phyloP scores from a whole-genome alignment of 2,797 vertebrate species.

The Novumbra hubbsi region DNA sequence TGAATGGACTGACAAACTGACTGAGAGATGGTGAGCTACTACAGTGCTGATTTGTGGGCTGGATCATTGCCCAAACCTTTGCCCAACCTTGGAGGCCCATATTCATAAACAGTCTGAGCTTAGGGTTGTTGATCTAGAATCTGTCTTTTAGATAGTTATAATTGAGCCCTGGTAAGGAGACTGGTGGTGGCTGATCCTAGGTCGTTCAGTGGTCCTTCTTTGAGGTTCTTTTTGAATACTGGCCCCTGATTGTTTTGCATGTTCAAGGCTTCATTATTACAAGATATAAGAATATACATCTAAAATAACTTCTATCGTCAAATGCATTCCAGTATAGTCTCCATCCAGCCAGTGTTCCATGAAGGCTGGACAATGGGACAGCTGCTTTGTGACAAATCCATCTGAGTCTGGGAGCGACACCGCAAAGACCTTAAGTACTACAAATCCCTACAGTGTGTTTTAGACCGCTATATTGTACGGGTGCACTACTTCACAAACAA shows the following conservation, averaged over 20 bases:
- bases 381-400: background rate
- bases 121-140: background rate
- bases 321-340: background rate
- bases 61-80: slow-evolving; percentile 2
- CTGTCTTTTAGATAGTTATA: background rate
- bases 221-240: background rate
- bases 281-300: background rate
- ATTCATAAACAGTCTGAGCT: background rate
- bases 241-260: background rate
- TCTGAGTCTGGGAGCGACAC: background rate
- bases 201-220: background rate
- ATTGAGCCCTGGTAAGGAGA: background rate
- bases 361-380: background rate
- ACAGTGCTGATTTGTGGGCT: background rate
- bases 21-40: slow-evolving; percentile 4
- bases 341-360: background rate
- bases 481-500: background rate
- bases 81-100: background rate
- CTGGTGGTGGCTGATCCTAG: background rate
- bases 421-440: background rate
- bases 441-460: background rate
- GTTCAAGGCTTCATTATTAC: background rate
- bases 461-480: background rate
- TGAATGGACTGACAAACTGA: slow-evolving; percentile 10
- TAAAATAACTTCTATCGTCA: background rate